Evolutionary conservation across 2,888 invertebrate species (phyloP).

Genomic region (Brenthis daphne): DNA sequence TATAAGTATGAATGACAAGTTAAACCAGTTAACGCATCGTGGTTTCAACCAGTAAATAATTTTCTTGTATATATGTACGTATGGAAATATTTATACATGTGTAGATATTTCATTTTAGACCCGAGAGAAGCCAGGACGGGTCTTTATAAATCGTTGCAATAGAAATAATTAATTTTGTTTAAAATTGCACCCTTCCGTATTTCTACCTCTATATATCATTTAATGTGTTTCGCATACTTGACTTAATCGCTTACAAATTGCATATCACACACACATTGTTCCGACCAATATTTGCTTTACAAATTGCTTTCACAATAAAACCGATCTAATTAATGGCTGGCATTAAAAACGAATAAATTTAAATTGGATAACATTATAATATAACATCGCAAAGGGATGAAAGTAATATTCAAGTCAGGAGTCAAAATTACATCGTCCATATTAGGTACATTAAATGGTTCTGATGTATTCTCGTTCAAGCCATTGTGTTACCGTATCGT

Average conservation of each 20-base stretch:
- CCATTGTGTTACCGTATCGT: conserved; percentile 59
- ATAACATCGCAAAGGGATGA: conserved; percentile 20
- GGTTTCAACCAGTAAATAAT: too few relatives aligned
- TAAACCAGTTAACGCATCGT: too few relatives aligned
- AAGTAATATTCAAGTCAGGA: conserved; percentile 38
- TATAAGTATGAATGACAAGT: too few relatives aligned
- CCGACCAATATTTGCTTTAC: conserved; percentile 33
- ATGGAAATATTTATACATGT: too few relatives aligned
- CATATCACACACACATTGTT: conserved; percentile 33
- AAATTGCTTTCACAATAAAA: conserved; percentile 33
- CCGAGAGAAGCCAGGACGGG: too few relatives aligned
- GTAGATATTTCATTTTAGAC: too few relatives aligned
- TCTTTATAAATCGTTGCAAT: too few relatives aligned
- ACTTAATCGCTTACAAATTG: conserved; percentile 31
- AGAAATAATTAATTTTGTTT: not conserved
- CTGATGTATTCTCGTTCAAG: conserved; percentile 18
- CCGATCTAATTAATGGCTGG: conserved; percentile 33
- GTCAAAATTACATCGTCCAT: conserved; percentile 57
- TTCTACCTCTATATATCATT: conserved; percentile 23
- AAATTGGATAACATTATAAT: conserved; percentile 37
- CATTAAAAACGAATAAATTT: conserved; percentile 37
- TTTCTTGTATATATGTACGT: too few relatives aligned
- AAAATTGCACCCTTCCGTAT: conserved; percentile 7
- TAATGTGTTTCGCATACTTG: conserved; percentile 26
- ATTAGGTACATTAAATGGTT: conserved; percentile 16